Evolutionary conservation across 2,888 invertebrate genomes (phyloP).

Genomic region (Leptinotarsa peninsularis): DNA sequence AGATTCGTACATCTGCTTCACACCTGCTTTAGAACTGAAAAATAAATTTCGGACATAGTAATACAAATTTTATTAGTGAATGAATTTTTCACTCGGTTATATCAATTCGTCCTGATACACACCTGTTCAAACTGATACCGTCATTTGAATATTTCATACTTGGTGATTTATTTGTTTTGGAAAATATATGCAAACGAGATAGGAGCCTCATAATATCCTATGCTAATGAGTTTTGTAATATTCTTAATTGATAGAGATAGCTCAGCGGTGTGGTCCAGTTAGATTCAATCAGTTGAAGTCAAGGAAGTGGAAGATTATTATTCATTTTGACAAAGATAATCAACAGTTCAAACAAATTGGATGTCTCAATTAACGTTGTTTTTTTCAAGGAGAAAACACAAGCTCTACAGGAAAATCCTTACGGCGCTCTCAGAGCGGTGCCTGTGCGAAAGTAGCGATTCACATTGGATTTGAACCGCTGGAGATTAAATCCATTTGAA

Average conservation of each 20-base stretch:
- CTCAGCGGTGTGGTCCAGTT: neutral
- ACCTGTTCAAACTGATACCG: constrained; percentile 26
- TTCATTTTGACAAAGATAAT: no score
- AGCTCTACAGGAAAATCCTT: no score
- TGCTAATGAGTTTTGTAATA: constrained; percentile 27
- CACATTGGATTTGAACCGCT: no score
- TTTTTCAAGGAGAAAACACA: no score
- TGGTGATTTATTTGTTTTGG: constrained; percentile 18
- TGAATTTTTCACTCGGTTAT: neutral
- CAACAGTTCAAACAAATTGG: no score
- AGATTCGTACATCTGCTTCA: no score
- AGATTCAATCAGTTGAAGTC: neutral
- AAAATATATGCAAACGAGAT: constrained; percentile 19
- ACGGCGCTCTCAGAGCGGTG: no score
- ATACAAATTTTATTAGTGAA: neutral
- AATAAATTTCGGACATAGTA: no score
- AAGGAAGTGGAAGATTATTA: neutral
- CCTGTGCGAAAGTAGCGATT: no score
- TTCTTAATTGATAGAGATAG: neutral
- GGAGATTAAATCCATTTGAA: no score
- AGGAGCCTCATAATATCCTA: constrained; percentile 17
- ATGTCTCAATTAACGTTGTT: no score
- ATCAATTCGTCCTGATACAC: neutral
- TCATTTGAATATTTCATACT: constrained; percentile 26
- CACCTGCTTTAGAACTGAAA: no score